These are phyloP conservation scores for Mimumesa dahlbomi DNA, from an alignment of 2,888 invertebrate species.

Conservation along the genomic window DNA sequence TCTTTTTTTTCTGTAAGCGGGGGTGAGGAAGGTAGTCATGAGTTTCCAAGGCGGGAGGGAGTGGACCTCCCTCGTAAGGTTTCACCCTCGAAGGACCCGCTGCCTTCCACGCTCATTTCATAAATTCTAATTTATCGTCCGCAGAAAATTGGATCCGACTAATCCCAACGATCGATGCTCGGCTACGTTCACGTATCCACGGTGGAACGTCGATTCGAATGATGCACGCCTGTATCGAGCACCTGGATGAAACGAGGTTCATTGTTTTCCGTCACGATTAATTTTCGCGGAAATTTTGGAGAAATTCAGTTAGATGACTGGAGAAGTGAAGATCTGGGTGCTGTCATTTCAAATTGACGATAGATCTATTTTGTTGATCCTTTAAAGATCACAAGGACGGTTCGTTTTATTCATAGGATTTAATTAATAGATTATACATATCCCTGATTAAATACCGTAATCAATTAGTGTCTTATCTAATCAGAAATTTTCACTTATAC, in stretches of 20 bases:
- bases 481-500: too few species aligned
- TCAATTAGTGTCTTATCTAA: too few species aligned
- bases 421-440: too few species aligned
- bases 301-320: constrained; percentile 4
- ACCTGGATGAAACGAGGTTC: not conserved
- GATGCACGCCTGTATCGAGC: constrained; percentile 42
- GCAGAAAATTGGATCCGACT: constrained; percentile 70
- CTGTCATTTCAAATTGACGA: too few species aligned
- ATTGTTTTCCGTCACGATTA: constrained; percentile 13
- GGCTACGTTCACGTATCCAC: constrained; percentile 55
- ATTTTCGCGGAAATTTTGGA: constrained; percentile 16
- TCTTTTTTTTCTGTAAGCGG: constrained; percentile 35
- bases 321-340: too few species aligned
- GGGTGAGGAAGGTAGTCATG: constrained; percentile 22
- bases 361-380: too few species aligned
- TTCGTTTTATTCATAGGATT: too few species aligned
- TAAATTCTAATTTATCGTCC: constrained; percentile 75
- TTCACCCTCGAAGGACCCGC: constrained; percentile 62
- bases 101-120: constrained; percentile 69
- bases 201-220: constrained; percentile 40
- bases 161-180: constrained; percentile 71
- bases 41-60: constrained; percentile 51
- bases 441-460: too few species aligned
- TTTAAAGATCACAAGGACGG: too few species aligned
- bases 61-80: constrained; percentile 55